Evolutionary conservation across 2,888 invertebrate genomes (phyloP).

Genomic region (Yponomeuta plumbellus): DNA sequence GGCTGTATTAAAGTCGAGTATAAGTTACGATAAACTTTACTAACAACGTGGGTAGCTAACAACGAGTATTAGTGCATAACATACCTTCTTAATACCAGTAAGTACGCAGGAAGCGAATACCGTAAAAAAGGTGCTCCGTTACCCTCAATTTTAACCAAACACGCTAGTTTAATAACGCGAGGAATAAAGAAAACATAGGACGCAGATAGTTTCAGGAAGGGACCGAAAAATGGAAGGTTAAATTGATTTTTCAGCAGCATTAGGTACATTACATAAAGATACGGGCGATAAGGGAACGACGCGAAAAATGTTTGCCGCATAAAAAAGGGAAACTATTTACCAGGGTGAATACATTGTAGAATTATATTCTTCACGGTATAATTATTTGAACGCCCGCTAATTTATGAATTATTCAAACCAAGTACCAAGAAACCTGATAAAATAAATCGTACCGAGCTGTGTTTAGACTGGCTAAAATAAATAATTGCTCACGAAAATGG

Average conservation of each 20-base stretch:
- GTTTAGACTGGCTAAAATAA: too few species aligned
- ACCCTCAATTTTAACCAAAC: constrained; percentile 1
- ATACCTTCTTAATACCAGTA: not conserved
- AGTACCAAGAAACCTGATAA: too few species aligned
- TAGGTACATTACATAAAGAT: constrained; percentile 37
- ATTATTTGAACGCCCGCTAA: not conserved
- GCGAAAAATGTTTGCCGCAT: constrained; percentile 35
- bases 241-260: constrained; percentile 18
- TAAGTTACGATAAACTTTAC: too few species aligned
- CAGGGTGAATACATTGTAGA: not conserved
- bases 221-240: not conserved
- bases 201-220: not conserved
- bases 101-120: not conserved
- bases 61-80: too few species aligned
- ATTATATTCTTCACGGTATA: not conserved
- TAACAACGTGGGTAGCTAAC: too few species aligned
- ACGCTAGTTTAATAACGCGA: not conserved
- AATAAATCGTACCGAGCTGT: too few species aligned
- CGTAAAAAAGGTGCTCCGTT: not conserved
- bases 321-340: constrained; percentile 35
- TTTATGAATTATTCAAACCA: too few species aligned
- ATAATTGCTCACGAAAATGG: too few species aligned
- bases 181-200: not conserved
- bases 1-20: too few species aligned
- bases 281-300: constrained; percentile 35